Percentiles rank a stretch among this genome's conserved stretches.
Conservation (phyloP, 2,888 invertebrate species). For the Aplocera efformata region DNA sequence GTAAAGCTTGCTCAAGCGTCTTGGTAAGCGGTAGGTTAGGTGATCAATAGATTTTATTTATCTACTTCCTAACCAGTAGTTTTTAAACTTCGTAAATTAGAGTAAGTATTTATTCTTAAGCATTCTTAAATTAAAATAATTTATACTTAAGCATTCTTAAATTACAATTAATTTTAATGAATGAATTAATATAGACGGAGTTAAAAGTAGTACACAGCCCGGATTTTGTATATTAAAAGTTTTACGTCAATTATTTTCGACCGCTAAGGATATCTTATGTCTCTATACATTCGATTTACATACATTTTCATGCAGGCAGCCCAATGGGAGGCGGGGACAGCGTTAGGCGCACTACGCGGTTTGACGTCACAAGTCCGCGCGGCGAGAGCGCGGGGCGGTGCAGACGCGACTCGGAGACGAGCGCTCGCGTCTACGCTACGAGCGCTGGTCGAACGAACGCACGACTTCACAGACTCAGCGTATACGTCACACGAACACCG, state of each 20-base stretch:
- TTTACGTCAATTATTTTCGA: too few relatives aligned
- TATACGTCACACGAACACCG: constrained; percentile 98
- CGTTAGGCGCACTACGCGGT: constrained; percentile 90
- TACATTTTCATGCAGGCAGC: constrained; percentile 53
- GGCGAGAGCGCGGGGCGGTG: constrained; percentile 86
- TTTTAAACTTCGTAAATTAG: constrained; percentile 1
- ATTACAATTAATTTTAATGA: too few relatives aligned
- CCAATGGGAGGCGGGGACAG: constrained; percentile 83
- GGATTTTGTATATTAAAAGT: too few relatives aligned
- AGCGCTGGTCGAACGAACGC: constrained; percentile 95
- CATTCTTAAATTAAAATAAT: too few relatives aligned
- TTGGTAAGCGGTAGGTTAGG: constrained; percentile 17
- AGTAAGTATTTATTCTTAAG: too few relatives aligned
- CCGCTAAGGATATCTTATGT: too few relatives aligned
- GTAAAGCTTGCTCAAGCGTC: constrained; percentile 15
- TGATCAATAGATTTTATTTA: constrained; percentile 6
- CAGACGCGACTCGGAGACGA: constrained; percentile 84
- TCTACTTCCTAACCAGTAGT: constrained; percentile 11
- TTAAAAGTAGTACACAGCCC: too few relatives aligned
- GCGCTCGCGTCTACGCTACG: constrained; percentile 93
- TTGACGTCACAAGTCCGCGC: constrained; percentile 93
- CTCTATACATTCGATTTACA: neutral
- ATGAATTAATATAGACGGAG: too few relatives aligned
- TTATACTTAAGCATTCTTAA: too few relatives aligned
- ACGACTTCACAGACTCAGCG: constrained; percentile 99